These are phyloP conservation scores for Anastatus disparis DNA, from an alignment of 1,140 invertebrate genomes.

Conservation along the genomic window DNA sequence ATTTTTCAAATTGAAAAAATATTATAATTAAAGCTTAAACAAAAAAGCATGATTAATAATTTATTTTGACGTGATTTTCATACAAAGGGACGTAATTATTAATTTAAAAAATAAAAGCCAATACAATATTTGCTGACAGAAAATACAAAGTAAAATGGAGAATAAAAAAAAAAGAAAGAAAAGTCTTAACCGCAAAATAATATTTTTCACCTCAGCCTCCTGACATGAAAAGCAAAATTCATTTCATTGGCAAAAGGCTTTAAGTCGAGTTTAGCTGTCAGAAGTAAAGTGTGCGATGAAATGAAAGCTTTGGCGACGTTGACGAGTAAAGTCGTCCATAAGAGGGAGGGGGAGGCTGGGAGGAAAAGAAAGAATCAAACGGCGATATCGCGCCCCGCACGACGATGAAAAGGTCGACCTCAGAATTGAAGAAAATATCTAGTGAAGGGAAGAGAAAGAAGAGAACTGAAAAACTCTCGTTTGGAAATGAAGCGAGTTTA, in stretches of 20 bases:
- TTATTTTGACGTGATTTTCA: too few species aligned
- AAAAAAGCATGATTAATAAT: too few species aligned
- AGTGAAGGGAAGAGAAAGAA: not conserved
- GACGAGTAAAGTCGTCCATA: constrained; percentile 11
- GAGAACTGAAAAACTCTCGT: not conserved
- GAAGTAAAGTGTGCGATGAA: too few species aligned
- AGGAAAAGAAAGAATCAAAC: constrained; percentile 33
- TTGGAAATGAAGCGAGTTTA: constrained; percentile 23
- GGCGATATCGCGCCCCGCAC: constrained; percentile 5
- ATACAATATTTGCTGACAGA: too few species aligned
- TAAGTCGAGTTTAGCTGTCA: constrained; percentile 26
- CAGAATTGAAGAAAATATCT: not conserved
- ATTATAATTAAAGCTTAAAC: too few species aligned
- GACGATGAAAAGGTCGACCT: constrained; percentile 4
- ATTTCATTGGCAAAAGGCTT: constrained; percentile 6
- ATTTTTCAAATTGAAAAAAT: too few species aligned
- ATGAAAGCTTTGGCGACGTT: constrained; percentile 21
- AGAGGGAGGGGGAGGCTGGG: too few species aligned
- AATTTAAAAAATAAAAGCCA: too few species aligned
- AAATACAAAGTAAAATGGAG: too few species aligned
- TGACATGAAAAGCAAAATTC: constrained; percentile 5
- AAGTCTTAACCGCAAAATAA: too few species aligned
- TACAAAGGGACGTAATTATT: too few species aligned
- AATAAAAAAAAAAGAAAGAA: too few species aligned
- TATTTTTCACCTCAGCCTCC: not conserved